Conservation (phyloP, 2,797 vertebrate species). For the Melanotaenia maccullochi region DNA sequence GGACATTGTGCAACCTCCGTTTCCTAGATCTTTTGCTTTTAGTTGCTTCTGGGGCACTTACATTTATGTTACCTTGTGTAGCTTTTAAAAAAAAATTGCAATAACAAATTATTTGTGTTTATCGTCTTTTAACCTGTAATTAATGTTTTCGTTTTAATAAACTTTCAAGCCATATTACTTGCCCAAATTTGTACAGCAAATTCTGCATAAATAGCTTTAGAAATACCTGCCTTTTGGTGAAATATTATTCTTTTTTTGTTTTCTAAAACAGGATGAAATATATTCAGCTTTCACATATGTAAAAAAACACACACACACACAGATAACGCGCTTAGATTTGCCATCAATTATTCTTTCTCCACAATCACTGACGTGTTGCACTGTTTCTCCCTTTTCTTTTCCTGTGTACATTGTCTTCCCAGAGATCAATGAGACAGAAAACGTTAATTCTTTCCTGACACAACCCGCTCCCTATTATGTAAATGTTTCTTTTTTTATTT, state of each 20-base stretch:
- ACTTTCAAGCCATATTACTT: background rate
- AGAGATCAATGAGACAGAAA: constrained; percentile 79
- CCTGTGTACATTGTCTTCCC: constrained; percentile 74
- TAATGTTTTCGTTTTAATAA: background rate
- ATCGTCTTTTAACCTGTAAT: background rate
- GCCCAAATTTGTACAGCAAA: background rate
- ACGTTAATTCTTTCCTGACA: constrained; percentile 82
- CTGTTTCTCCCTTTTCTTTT: constrained; percentile 75
- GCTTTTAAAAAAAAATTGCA: background rate
- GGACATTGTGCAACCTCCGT: constrained; percentile 11
- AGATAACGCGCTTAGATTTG: constrained; percentile 59
- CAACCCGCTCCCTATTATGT: constrained; percentile 83
- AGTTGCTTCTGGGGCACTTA: constrained; percentile 2
- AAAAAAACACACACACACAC: background rate
- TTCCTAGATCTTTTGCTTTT: constrained; percentile 20
- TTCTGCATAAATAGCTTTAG: background rate
- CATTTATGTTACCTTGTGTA: background rate
- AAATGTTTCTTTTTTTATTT: constrained; percentile 88
- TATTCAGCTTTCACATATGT: constrained; percentile 9
- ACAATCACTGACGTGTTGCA: constrained; percentile 74
- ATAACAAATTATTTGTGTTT: too few species aligned
- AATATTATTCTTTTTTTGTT: too few species aligned
- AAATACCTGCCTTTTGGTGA: background rate
- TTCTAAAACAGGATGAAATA: background rate
- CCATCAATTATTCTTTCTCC: constrained; percentile 66